A percentile compares a stretch with the other conserved stretches of the same genome.
Evolutionary conservation across 2,888 invertebrate species (phyloP).

Genomic region (Lepidochrysops patricia): DNA sequence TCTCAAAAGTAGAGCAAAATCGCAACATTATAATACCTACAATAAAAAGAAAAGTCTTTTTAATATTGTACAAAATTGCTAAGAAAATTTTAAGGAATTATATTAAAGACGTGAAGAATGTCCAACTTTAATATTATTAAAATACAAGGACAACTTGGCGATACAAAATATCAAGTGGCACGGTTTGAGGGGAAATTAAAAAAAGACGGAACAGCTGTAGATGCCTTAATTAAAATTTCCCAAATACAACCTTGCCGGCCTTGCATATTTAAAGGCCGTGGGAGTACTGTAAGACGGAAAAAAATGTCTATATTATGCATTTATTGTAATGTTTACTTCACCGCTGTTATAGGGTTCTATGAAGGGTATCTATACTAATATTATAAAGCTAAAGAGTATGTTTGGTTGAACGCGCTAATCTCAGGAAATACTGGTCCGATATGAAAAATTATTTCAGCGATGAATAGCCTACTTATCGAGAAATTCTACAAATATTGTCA

Average conservation of each 20-base stretch:
- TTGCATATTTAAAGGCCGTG: conserved; percentile 14
- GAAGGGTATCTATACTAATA: too few relatives aligned
- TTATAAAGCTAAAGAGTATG: too few relatives aligned
- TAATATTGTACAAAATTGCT: neutral
- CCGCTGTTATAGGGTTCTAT: too few relatives aligned
- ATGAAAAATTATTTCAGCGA: too few relatives aligned
- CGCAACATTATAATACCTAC: neutral
- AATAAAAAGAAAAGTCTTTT: neutral
- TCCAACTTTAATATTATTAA: conserved; percentile 4
- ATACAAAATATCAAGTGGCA: conserved; percentile 27
- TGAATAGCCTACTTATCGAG: too few relatives aligned
- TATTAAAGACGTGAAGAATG: conserved; percentile 1
- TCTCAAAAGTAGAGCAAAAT: neutral
- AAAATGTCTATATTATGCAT: neutral
- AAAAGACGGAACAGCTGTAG: conserved; percentile 57
- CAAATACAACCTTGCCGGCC: conserved; percentile 53
- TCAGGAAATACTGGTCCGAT: too few relatives aligned
- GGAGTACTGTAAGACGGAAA: neutral
- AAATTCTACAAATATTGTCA: too few relatives aligned
- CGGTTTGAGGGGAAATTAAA: conserved; percentile 64
- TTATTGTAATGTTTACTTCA: too few relatives aligned
- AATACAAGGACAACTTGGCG: conserved; percentile 1
- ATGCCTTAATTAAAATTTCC: conserved; percentile 66
- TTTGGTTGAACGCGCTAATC: too few relatives aligned
- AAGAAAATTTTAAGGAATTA: neutral